A percentile compares a stretch with the other conserved stretches of the same genome.
Evolutionary conservation across 1,140 invertebrate genomes (phyloP).

Genomic region (Drosophila neocordata): DNA sequence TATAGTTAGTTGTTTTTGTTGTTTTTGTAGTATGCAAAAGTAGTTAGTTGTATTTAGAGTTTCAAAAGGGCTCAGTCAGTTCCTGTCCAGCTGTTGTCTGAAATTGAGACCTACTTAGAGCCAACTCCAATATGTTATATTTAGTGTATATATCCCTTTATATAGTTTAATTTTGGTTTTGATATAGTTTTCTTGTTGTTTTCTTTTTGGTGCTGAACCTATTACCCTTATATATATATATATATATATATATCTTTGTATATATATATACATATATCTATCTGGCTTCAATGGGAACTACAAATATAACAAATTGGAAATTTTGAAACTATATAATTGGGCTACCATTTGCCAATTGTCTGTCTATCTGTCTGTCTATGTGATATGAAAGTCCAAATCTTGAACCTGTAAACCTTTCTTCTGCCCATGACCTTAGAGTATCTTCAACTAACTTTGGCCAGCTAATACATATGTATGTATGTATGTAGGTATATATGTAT

Average conservation of each 20-base stretch:
- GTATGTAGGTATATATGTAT: neutral
- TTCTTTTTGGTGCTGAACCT: too few species aligned
- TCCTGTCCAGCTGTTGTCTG: neutral
- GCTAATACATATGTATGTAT: neutral
- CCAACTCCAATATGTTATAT: neutral
- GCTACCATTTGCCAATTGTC: too few species aligned
- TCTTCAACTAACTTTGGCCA: slow-evolving; percentile 13
- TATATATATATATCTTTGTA: too few species aligned
- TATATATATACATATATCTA: too few species aligned
- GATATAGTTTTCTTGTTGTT: too few species aligned
- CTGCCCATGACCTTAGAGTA: neutral
- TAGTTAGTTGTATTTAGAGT: neutral
- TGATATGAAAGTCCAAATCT: slow-evolving; percentile 12
- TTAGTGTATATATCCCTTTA: neutral
- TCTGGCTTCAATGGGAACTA: neutral
- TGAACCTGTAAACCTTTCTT: neutral
- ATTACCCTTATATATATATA: too few species aligned
- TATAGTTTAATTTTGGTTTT: neutral
- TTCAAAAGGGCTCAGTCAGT: neutral
- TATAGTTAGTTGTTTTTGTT: neutral
- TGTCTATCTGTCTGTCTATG: neutral
- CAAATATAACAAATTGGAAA: neutral
- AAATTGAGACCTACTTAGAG: neutral
- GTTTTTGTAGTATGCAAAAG: slow-evolving; percentile 10
- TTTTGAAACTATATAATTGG: neutral